Percentiles rank a stretch among this genome's conserved stretches.
These are phyloP conservation scores for Prinia subflava DNA, from an alignment of 2,113 vertebrate genomes.

Conservation along the genomic window DNA sequence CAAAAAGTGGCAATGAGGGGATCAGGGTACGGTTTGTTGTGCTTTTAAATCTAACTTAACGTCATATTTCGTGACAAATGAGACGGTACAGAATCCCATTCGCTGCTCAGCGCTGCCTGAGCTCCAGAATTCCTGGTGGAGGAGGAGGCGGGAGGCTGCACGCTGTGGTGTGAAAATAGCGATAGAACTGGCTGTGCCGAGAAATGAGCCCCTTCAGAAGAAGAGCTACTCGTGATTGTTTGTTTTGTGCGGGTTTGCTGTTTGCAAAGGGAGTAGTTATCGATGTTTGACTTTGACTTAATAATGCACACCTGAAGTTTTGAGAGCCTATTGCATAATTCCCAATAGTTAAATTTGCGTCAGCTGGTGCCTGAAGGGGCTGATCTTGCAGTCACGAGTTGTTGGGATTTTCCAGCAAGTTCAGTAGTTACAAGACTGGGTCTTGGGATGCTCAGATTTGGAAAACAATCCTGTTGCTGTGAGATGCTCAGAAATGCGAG, in stretches of 20 bases:
- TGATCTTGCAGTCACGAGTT: not conserved
- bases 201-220: not conserved
- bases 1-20: not conserved
- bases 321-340: not conserved
- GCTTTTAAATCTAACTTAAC: not conserved
- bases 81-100: rapidly evolving
- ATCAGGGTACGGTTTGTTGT: not conserved
- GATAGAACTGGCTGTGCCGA: not conserved
- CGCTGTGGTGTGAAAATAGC: rapidly evolving
- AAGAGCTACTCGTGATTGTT: rapidly evolving
- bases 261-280: not conserved
- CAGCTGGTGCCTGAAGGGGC: not conserved
- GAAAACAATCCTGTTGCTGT: not conserved
- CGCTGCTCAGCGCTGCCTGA: not conserved
- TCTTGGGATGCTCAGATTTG: not conserved
- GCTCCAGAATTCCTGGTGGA: not conserved
- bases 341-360: not conserved
- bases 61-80: not conserved
- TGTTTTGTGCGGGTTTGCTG: not conserved
- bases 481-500: not conserved
- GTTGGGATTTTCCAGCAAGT: not conserved
- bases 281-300: not conserved
- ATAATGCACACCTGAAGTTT: not conserved
- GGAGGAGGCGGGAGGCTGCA: not conserved
- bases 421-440: not conserved